phyloP scores from a whole-genome alignment of 2,888 invertebrate species.

The Eumerus sabulonum region DNA sequence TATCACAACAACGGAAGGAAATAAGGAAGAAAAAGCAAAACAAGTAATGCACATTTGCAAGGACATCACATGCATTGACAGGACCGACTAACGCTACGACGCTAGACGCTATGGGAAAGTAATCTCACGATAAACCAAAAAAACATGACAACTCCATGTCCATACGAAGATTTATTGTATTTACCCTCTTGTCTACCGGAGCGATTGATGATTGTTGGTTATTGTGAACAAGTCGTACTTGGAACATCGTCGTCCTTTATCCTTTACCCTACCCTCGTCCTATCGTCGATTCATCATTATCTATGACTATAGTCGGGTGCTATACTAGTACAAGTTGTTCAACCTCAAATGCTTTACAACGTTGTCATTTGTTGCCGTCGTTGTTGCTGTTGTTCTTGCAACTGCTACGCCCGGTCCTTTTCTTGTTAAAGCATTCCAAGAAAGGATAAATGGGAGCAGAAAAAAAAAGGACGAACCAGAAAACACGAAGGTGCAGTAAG shows the following conservation, averaged over 20 bases:
- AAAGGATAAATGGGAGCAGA: not conserved
- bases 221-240: constrained; percentile 9
- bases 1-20: not conserved
- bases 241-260: not conserved
- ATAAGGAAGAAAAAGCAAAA: no score
- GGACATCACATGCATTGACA: constrained; percentile 58
- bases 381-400: no score
- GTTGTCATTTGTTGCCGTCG: no score
- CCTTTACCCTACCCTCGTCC: no score
- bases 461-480: not conserved
- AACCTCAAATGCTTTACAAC: constrained; percentile 28
- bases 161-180: constrained; percentile 61
- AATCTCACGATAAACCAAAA: constrained; percentile 62
- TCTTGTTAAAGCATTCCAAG: not conserved
- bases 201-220: constrained; percentile 56
- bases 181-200: constrained; percentile 57
- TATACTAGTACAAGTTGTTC: constrained; percentile 27
- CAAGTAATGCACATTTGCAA: constrained; percentile 45
- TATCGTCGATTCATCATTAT: no score
- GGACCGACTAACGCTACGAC: constrained; percentile 56
- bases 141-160: constrained; percentile 49
- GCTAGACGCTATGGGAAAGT: constrained; percentile 28
- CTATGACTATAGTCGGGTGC: no score
- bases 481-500: constrained; percentile 46
- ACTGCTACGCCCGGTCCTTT: constrained; percentile 9